A percentile compares a stretch with the other conserved stretches of the same genome.
Conservation (phyloP, 2,113 vertebrate species). For the Megalops atlanticus region DNA sequence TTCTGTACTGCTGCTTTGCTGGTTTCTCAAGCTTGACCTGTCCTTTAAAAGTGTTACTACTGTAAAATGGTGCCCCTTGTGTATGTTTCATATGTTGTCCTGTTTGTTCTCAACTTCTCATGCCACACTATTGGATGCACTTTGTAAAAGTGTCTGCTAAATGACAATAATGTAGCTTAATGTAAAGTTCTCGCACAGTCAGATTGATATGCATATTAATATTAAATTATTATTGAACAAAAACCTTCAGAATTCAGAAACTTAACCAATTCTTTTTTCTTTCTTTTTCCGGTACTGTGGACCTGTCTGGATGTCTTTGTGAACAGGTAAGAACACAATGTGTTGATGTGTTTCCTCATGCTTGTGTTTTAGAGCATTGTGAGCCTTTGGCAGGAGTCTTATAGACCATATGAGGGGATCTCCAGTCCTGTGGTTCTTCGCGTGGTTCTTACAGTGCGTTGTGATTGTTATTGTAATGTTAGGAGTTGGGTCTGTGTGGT, state of each 20-base stretch:
- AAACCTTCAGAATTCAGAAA: neutral
- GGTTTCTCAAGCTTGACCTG: neutral
- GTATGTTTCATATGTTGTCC: neutral
- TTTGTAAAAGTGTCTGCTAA: too few relatives aligned
- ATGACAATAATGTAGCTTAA: too few relatives aligned
- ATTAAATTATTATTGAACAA: too few relatives aligned
- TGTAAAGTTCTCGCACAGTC: too few relatives aligned
- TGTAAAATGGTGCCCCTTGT: neutral
- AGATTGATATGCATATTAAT: too few relatives aligned
- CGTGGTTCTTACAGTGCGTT: neutral
- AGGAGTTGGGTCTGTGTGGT: neutral
- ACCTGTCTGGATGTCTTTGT: neutral
- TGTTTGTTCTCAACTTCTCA: too few relatives aligned
- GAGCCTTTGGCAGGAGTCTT: neutral
- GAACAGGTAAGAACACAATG: constrained; percentile 17
- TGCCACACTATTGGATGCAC: too few relatives aligned
- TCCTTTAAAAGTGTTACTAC: neutral
- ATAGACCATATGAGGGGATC: neutral
- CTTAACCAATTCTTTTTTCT: neutral
- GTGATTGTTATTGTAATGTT: neutral
- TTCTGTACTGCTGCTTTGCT: too few relatives aligned
- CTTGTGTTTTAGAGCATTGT: neutral
- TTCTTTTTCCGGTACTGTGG: neutral
- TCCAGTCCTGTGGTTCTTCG: neutral
- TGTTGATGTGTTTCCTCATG: neutral